phyloP scores from a whole-genome alignment of 2,113 vertebrate species.

The Clinocottus analis region DNA sequence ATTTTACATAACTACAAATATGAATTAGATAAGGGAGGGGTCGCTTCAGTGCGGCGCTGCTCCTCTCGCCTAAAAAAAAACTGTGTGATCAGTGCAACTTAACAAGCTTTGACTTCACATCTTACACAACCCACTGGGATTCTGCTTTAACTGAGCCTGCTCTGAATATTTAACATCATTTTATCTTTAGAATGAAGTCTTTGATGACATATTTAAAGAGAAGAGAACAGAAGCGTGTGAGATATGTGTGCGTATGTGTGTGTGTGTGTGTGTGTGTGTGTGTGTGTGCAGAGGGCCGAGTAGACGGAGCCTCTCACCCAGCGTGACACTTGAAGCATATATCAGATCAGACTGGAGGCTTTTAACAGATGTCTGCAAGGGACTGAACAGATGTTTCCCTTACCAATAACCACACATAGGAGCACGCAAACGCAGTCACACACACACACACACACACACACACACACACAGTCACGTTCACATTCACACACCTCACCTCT shows the following conservation, averaged over 20 bases:
- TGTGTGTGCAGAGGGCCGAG: slow-evolving; percentile 29
- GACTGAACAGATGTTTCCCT: slow-evolving; percentile 54
- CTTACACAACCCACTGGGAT: slow-evolving; percentile 12
- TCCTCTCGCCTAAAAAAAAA: slow-evolving; percentile 8
- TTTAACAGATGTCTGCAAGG: slow-evolving; percentile 49
- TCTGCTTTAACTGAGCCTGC: slow-evolving; percentile 13
- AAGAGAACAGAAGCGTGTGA: not conserved
- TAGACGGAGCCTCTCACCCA: slow-evolving; percentile 13
- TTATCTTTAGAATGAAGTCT: slow-evolving; percentile 18
- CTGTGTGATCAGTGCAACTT: slow-evolving; percentile 37
- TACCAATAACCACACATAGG: not conserved
- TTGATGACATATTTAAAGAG: slow-evolving; percentile 29
- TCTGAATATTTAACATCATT: slow-evolving; percentile 17
- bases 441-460: not conserved
- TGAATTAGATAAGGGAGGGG: slow-evolving; percentile 8
- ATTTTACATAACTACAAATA: slow-evolving; percentile 43
- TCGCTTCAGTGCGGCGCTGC: slow-evolving; percentile 15
- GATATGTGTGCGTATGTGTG: not conserved
- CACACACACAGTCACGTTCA: not conserved
- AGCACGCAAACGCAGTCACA: not conserved
- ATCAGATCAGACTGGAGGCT: slow-evolving; percentile 46
- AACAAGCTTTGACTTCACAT: slow-evolving; percentile 36
- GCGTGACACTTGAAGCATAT: slow-evolving; percentile 27
- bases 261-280: not conserved
- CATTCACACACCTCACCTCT: slow-evolving; percentile 83